Evolutionary conservation across 2,797 vertebrate species (phyloP).

Genomic region (Rhincodon typus): DNA sequence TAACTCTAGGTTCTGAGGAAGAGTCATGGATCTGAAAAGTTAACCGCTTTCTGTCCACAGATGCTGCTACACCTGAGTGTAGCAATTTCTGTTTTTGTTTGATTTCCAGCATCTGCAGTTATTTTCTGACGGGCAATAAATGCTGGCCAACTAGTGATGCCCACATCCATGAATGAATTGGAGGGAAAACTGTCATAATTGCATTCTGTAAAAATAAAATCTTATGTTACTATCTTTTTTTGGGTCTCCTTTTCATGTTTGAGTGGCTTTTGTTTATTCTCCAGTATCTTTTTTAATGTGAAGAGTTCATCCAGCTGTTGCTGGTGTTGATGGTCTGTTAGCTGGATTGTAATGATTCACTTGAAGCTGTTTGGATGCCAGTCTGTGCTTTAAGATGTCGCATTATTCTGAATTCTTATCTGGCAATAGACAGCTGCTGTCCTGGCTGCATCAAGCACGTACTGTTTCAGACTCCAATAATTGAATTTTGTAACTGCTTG

Average conservation of each 20-base stretch:
- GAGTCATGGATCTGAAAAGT: too few relatives aligned
- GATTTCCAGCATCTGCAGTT: too few relatives aligned
- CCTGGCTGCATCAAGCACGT: not conserved
- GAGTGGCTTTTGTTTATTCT: not conserved
- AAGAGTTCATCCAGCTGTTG: not conserved
- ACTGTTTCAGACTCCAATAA: not conserved
- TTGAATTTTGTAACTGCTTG: not conserved
- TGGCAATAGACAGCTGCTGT: not conserved
- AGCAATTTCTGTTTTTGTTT: too few relatives aligned
- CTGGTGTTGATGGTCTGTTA: not conserved
- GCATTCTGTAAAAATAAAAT: too few relatives aligned
- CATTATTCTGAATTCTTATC: not conserved
- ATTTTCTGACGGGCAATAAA: too few relatives aligned
- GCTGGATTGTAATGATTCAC: not conserved
- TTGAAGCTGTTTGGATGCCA: not conserved
- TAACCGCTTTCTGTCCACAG: too few relatives aligned
- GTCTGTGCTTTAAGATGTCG: not conserved
- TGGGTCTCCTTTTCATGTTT: not conserved
- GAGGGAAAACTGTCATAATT: too few relatives aligned
- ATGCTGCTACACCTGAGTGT: too few relatives aligned
- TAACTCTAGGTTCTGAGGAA: too few relatives aligned
- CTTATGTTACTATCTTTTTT: not conserved
- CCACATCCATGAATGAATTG: too few relatives aligned
- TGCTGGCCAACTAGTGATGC: too few relatives aligned
- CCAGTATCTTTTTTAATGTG: not conserved